These are phyloP conservation scores for Ceratotherium simum DNA, from an alignment of 2,113 vertebrate genomes.

Conservation along the genomic window DNA sequence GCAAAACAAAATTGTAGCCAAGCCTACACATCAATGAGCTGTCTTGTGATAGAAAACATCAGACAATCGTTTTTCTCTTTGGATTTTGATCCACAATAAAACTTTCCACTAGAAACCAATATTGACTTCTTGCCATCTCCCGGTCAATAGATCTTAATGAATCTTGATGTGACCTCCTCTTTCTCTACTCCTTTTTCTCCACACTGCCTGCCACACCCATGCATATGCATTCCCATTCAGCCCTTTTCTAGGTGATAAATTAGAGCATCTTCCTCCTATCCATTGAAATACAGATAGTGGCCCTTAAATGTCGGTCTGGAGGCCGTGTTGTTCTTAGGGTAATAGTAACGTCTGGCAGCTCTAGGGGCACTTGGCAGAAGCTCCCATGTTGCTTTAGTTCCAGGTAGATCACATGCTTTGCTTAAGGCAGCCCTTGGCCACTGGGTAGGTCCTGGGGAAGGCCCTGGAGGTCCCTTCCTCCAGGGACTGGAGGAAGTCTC, in stretches of 20 bases:
- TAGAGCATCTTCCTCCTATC: conserved; percentile 75
- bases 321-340: conserved; percentile 78
- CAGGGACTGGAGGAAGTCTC: conserved; percentile 78
- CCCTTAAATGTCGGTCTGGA: conserved; percentile 77
- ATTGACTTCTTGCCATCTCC: not conserved
- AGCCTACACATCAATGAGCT: not conserved
- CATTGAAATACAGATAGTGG: conserved; percentile 80
- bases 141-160: not conserved
- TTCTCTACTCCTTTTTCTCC: conserved; percentile 41
- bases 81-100: conserved; percentile 59
- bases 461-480: no score
- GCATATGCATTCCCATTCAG: not conserved
- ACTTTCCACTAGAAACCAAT: conserved; percentile 32
- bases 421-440: conserved; percentile 78
- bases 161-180: not conserved
- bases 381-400: conserved; percentile 75
- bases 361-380: conserved; percentile 82
- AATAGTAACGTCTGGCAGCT: conserved; percentile 84
- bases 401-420: conserved; percentile 77
- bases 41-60: conserved; percentile 33
- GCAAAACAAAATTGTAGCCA: conserved; percentile 61
- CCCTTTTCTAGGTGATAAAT: conserved; percentile 53
- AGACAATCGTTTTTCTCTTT: conserved; percentile 28
- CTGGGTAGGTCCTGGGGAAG: conserved; percentile 52
- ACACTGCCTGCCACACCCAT: conserved; percentile 60